phyloP scores from a whole-genome alignment of 2,113 vertebrate species.

The Rafetus swinhoei region DNA sequence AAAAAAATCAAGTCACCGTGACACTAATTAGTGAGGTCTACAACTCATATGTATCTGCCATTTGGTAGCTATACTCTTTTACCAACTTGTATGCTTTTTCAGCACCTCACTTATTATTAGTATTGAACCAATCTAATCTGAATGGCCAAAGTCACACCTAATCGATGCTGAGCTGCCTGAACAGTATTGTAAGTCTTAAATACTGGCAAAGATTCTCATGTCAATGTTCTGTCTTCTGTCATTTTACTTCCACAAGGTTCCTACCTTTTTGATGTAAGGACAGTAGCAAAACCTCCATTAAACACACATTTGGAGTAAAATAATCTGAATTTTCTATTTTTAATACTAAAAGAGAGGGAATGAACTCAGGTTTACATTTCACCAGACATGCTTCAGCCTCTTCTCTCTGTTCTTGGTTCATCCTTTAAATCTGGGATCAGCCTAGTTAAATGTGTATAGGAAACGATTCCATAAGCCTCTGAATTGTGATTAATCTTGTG shows the following conservation, averaged over 20 bases:
- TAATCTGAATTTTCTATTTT: not conserved
- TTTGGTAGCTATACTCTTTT: not conserved
- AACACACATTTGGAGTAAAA: not conserved
- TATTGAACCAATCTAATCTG: not conserved
- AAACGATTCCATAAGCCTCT: not conserved
- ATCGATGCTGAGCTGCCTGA: not conserved
- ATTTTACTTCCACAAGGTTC: not conserved
- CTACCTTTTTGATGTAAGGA: not conserved
- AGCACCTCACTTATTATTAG: not conserved
- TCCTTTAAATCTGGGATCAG: not conserved
- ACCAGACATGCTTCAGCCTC: not conserved
- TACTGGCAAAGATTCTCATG: not conserved
- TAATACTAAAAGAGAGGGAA: not conserved
- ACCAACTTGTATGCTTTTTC: not conserved
- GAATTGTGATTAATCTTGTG: not conserved
- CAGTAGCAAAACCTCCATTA: not conserved
- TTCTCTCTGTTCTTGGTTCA: not conserved
- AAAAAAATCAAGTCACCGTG: not conserved
- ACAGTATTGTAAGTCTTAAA: not conserved
- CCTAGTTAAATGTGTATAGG: not conserved
- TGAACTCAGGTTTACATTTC: not conserved
- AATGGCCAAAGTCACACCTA: not conserved
- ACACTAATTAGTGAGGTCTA: not conserved
- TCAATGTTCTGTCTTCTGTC: not conserved
- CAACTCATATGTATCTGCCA: not conserved